Conservation (phyloP, 2,113 vertebrate species). For the Galbula dea region DNA sequence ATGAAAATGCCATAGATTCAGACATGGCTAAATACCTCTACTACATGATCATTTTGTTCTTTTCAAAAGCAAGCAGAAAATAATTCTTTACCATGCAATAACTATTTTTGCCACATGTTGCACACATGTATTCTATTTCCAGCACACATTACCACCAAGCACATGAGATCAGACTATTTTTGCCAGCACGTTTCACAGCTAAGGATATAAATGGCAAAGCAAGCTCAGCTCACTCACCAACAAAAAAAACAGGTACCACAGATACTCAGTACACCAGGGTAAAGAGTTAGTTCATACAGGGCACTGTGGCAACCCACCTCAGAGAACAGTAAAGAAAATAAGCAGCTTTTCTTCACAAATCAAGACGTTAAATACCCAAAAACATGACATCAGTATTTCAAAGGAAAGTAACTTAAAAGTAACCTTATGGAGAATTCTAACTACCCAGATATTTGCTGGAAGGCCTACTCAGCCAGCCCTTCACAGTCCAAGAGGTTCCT, state of each 20-base stretch:
- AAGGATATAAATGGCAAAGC: conserved; percentile 15
- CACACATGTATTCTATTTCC: conserved; percentile 25
- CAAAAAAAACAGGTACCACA: not conserved
- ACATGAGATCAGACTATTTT: conserved; percentile 20
- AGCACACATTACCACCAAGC: not conserved
- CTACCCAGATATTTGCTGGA: too few species aligned
- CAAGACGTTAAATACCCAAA: not conserved
- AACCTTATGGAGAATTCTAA: too few species aligned
- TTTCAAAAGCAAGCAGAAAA: not conserved
- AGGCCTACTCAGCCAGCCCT: too few species aligned
- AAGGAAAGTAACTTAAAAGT: not conserved
- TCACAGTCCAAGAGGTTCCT: too few species aligned
- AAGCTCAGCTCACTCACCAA: not conserved
- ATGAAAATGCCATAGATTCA: not conserved
- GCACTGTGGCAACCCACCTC: not conserved
- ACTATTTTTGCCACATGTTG: conserved; percentile 32
- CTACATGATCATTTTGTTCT: not conserved
- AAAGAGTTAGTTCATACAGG: not conserved
- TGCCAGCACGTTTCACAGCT: conserved; percentile 20
- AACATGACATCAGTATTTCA: not conserved
- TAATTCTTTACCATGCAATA: conserved; percentile 13
- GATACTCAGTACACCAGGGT: not conserved
- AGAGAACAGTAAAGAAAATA: not conserved
- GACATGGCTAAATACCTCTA: not conserved
- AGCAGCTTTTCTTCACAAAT: not conserved